Base-by-base conservation (phyloP, 1,140 invertebrate species). In the Heliothis virescens region DNA sequence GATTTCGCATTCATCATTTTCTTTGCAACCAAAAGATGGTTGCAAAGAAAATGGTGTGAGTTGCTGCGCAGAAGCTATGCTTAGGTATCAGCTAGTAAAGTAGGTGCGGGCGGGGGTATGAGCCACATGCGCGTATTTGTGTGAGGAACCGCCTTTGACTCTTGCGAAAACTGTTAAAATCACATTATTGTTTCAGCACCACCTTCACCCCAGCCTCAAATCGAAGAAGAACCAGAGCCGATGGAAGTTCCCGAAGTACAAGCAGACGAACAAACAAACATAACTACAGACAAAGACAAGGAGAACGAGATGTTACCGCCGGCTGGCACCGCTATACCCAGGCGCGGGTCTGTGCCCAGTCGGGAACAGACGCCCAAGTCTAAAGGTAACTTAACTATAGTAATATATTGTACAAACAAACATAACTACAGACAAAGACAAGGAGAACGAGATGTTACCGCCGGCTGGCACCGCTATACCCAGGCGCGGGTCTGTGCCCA, bases 261-360 rank as follows among this genome's bases (percentile, higher is more conserved):
- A 57, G 16, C 63, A 0, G 34, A 55, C 21, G 63, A 72, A 29
- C 67, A 83, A 41, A n/a, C 26, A 34, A 63, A 71, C 53, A 26
- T 48, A 10, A 34, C 74, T 3, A 85, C 75, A 21, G 88, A 91
- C 26, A 60, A 60, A 5, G 63, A 67, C 80, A 91, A 91, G 59
- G 90, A 92, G 74, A 91, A 91, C 65, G 84, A 79, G 0, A 92
- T 91, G 88, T 47, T 86, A 3, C 89, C 91, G 1, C 91, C 89
- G 1, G 53, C 7, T 11, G 16, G 5, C 12, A 26, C 53, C 0
- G 67, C 73, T 1, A 60, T 83, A 11, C 85, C 85, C 0, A 53
- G 86, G 2, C 81, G 86, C 0, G 81, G 79, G 0, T 89, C 89
- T 15, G 18, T 81, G 48, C 82, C 84, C 0, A 87, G 81, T n/a